These are phyloP conservation scores for Hypsopygia costalis DNA, from an alignment of 2,888 invertebrate genomes.

Conservation along the genomic window DNA sequence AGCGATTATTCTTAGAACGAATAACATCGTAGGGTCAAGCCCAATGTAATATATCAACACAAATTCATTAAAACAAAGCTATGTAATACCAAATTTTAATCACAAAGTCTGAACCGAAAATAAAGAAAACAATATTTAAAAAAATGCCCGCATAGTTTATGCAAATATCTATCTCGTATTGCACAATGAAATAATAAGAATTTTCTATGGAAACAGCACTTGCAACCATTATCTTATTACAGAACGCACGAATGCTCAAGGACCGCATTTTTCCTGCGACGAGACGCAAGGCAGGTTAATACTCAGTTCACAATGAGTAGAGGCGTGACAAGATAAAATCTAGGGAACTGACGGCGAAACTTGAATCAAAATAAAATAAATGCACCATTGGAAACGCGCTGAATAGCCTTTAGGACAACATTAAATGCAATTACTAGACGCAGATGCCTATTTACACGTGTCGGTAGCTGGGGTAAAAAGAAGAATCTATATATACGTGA, in stretches of 20 bases:
- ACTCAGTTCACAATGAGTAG: constrained; percentile 57
- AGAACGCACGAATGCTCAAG: constrained; percentile 49
- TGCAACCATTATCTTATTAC: constrained; percentile 50
- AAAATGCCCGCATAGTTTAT: neutral
- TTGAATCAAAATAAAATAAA: constrained; percentile 68
- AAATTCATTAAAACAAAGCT: no score
- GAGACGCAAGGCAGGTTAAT: constrained; percentile 50
- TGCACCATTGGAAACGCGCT: constrained; percentile 65
- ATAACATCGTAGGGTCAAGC: no score
- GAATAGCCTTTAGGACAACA: constrained; percentile 68
- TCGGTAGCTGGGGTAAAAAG: constrained; percentile 40
- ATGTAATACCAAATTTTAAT: no score
- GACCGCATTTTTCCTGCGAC: constrained; percentile 42
- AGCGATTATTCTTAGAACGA: no score
- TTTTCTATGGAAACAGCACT: constrained; percentile 24
- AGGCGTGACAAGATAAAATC: constrained; percentile 76
- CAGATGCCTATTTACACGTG: constrained; percentile 50
- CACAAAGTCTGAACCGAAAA: no score
- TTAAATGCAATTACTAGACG: constrained; percentile 67
- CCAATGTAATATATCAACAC: no score
- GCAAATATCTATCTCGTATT: constrained; percentile 7
- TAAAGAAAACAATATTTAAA: neutral
- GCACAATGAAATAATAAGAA: constrained; percentile 20
- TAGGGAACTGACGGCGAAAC: constrained; percentile 55
- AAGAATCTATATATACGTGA: constrained; percentile 29